Evolutionary conservation across 2,797 vertebrate species (phyloP), one percentile per base, ranked within the genome.

Genomic region (Ciconia nigra): DNA sequence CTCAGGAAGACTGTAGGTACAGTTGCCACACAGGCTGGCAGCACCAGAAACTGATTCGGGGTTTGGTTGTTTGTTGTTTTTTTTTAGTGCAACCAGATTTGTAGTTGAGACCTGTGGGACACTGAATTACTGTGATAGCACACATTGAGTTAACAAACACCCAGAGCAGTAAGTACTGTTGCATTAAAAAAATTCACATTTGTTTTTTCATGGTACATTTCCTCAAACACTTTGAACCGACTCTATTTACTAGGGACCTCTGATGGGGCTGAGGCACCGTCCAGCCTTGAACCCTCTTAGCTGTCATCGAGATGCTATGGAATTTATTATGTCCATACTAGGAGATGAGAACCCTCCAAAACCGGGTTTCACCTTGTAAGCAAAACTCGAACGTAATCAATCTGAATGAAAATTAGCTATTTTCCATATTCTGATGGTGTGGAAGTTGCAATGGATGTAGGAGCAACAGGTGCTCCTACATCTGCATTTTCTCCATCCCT

Each of bases 1-100:
- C 77, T 88, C 88, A 58, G 95, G 96, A 96, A 97, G 97, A 98
- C 97, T 59, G 80, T 31, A 92, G 92, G 63, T 69, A 89, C 82
- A 88, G 96, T 55, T 95, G 95, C 94, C 90, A 72, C 93, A 91
- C 79, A 81, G 95, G 96, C 91, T 95, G 97, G 95, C 47, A 91
- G 87, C 89, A 95, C 95, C 92, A 93, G 58, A 69, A 92, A 89
- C 90, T 18, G 29, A 92, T 87, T 85, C 63, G 19, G 62, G 51
- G 88, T 90, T 83, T 11, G 46, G 31, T 29, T 47, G 31, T 29
- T 47, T 44, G 9, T 9, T 37, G 9, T 37, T 49, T 29, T 52
- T 62, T 42, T 93, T 73, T 71, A 94, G 96, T 76, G 90, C 92
- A 97, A 94, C 88, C 95, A 91, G 72, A 62, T 86, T 93, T 39